Evolutionary conservation across 2,888 invertebrate genomes (phyloP).

Genomic region (Lasioglossum zephyrum): DNA sequence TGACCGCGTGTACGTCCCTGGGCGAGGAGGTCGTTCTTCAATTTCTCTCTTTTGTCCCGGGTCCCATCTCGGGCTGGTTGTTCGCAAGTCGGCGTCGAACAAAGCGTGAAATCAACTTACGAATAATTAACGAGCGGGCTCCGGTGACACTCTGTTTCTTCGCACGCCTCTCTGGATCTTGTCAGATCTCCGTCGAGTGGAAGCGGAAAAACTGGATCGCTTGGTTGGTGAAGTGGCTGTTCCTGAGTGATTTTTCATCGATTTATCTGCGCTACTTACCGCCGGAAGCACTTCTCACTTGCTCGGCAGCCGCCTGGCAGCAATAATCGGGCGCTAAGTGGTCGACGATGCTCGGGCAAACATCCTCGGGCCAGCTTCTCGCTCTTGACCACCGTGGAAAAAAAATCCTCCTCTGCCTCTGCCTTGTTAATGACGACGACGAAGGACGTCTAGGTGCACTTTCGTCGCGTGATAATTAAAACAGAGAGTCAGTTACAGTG

Average conservation of each 20-base stretch:
- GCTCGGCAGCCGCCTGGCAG: conserved; percentile 1
- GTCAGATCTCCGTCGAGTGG: conserved; percentile 53
- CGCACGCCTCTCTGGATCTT: conserved; percentile 22
- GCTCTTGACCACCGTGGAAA: not conserved
- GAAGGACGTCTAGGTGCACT: conserved; percentile 7
- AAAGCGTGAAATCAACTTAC: conserved; percentile 57
- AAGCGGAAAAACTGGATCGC: conserved; percentile 66
- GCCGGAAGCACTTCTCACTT: conserved; percentile 51
- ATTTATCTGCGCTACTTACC: conserved; percentile 39
- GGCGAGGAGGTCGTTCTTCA: conserved; percentile 40
- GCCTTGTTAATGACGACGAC: not conserved
- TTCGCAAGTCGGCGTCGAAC: conserved; percentile 43
- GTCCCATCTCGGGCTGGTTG: conserved; percentile 8
- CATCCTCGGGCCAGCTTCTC: not conserved
- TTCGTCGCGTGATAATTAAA: not conserved
- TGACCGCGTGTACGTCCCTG: conserved; percentile 36
- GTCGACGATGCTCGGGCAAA: not conserved
- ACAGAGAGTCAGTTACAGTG: not conserved
- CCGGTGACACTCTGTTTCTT: conserved; percentile 29
- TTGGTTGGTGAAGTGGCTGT: conserved; percentile 20
- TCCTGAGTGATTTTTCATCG: conserved; percentile 20
- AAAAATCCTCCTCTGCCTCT: not conserved
- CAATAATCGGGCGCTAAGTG: conserved; percentile 30
- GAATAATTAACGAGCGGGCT: conserved; percentile 66
- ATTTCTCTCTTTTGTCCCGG: conserved; percentile 48